These are phyloP conservation scores for Eurytoma californica DNA, from an alignment of 2,888 invertebrate genomes.

Conservation along the genomic window DNA sequence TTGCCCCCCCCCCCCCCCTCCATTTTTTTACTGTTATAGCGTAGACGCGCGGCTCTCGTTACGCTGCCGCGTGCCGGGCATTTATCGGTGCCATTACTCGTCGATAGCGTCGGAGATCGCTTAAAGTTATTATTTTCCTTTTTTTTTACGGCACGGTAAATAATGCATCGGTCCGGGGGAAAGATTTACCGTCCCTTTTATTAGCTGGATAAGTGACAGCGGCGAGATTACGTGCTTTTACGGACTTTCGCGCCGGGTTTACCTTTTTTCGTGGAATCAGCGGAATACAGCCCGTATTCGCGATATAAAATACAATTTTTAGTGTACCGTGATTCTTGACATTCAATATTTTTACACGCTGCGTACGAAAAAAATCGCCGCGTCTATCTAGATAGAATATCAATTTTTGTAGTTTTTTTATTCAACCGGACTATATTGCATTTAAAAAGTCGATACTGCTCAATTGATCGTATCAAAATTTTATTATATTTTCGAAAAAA, in stretches of 20 bases:
- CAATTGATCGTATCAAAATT: no score
- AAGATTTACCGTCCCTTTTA: constrained; percentile 37
- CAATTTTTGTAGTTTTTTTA: no score
- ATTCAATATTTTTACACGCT: no score
- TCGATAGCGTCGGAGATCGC: background rate
- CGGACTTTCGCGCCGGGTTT: background rate
- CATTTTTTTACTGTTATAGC: background rate
- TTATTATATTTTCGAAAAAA: no score
- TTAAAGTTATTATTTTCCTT: constrained; percentile 13
- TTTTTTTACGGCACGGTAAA: constrained; percentile 14
- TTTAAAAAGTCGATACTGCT: no score
- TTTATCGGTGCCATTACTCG: background rate
- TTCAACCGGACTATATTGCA: no score
- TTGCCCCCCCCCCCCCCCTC: background rate
- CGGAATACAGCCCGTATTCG: no score
- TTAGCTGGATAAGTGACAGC: constrained; percentile 22
- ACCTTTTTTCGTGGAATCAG: no score
- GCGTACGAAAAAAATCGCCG: no score
- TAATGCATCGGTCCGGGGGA: background rate
- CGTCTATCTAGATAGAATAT: no score
- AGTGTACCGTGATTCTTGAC: no score
- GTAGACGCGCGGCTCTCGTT: background rate
- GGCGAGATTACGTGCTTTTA: constrained; percentile 10
- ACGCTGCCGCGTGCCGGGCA: background rate
- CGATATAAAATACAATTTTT: no score